Conservation (phyloP, 2,888 invertebrate genomes). For the Teleogryllus oceanicus region DNA sequence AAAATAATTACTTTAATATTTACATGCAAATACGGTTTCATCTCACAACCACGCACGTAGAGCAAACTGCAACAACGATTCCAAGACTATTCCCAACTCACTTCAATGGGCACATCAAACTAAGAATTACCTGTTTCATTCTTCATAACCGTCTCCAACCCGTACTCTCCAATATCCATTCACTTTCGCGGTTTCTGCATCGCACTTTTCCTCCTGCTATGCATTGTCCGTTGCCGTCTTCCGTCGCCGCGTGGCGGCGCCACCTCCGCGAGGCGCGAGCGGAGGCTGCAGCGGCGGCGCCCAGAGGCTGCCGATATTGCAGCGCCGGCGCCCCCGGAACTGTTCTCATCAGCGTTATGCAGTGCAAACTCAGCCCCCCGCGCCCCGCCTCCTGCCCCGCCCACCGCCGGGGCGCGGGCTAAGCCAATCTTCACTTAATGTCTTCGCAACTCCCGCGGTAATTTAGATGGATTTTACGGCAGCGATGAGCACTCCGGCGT, state of each 20-base stretch:
- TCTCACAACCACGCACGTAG: too few species aligned
- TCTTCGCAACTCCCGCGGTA: slow-evolving; percentile 18
- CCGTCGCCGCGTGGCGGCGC: neutral
- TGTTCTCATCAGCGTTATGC: neutral
- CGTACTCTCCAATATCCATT: too few species aligned
- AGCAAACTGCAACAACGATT: too few species aligned
- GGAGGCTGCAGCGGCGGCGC: neutral
- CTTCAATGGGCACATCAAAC: too few species aligned
- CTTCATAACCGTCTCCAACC: too few species aligned
- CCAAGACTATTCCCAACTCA: too few species aligned
- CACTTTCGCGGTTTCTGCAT: too few species aligned
- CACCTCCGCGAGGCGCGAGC: neutral
- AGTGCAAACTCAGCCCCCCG: neutral
- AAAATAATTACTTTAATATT: too few species aligned
- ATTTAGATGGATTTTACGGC: slow-evolving; percentile 18
- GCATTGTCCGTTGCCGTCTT: too few species aligned
- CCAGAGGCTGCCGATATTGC: neutral
- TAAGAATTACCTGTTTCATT: too few species aligned
- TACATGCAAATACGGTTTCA: too few species aligned
- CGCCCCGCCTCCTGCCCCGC: neutral
- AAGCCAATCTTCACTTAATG: slow-evolving; percentile 10
- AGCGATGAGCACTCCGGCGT: neutral
- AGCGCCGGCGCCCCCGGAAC: neutral
- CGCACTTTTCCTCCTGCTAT: too few species aligned
- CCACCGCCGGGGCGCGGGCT: neutral